phyloP scores from a whole-genome alignment of 2,888 invertebrate species.

The Odiellus spinosus region DNA sequence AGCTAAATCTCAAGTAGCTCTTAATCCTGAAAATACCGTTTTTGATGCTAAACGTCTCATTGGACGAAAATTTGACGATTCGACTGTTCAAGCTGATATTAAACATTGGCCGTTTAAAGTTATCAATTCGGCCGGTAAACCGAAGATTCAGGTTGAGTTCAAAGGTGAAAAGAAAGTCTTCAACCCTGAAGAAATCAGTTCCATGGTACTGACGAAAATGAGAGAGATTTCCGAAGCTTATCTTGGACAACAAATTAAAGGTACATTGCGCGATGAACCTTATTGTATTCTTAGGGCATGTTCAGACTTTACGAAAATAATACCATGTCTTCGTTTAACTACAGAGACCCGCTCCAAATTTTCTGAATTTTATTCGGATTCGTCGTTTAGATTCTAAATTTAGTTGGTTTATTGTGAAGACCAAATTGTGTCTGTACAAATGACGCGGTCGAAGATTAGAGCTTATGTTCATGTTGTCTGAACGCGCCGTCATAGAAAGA shows the following conservation, averaged over 20 bases:
- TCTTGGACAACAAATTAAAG: conserved; percentile 44
- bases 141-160: conserved; percentile 22
- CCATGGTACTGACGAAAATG: conserved; percentile 47
- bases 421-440: too few relatives aligned
- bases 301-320: too few relatives aligned
- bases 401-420: too few relatives aligned
- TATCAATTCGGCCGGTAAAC: conserved; percentile 40
- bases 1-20: conserved; percentile 59
- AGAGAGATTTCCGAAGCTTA: conserved; percentile 56
- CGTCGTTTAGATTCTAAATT: too few relatives aligned
- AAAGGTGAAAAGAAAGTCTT: conserved; percentile 37
- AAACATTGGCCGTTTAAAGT: conserved; percentile 71
- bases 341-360: too few relatives aligned
- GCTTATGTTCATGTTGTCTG: too few relatives aligned
- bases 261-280: too few relatives aligned
- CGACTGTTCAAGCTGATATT: conserved; percentile 58
- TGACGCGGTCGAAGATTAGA: too few relatives aligned
- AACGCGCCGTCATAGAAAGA: too few relatives aligned
- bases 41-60: conserved; percentile 68
- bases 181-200: conserved; percentile 52
- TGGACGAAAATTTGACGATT: conserved; percentile 60
- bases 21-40: conserved; percentile 61
- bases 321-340: too few relatives aligned
- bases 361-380: too few relatives aligned
- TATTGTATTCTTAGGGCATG: too few relatives aligned